Evolutionary conservation across 2,888 invertebrate species (phyloP), one percentile per base, ranked within the genome.

Genomic region (Stenoptilia bipunctidactyla): DNA sequence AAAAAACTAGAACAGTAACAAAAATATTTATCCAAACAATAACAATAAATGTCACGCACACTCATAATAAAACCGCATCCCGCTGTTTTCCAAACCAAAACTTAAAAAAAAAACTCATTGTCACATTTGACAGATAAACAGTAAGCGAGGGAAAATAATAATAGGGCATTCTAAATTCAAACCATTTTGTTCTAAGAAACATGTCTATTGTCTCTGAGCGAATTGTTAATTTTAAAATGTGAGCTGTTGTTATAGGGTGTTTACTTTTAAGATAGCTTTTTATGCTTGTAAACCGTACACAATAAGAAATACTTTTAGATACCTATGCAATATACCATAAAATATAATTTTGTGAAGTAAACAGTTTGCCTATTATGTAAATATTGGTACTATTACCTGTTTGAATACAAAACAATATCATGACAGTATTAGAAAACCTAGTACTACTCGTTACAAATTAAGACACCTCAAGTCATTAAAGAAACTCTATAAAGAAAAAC

Each of bases 131-230:
- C 13, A 33, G 33, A 12, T 13, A 33, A 33, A 33, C n/a, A 12
- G 13, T 33, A 12, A 13, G 13, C 33, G n/a, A 12, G 12, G 12
- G 20, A 20, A 20, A 20, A 20, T 20, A 20, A 20, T 20, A 20
- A 20, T 20, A 47, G 42, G 45, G 55, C 54, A 55, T 56, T 45
- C 50, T 47, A 39, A 51, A 66, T 66, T 66, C 66, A 66, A 62
- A 70, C 71, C 65, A 66, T 59, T 58, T 50, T 55, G 58, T 59
- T 72, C 72, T 61, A 34, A 55, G 73, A 74, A 74, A 45, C 48
- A 48, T 45, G 41, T 45, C 49, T 50, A 61, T 69, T 69, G 64
- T 65, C 58, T 65, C 52, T 44, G 56, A 51, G 53, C 52, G 54
- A 58, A 59, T 62, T 54, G 51, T 56, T 63, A 61, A 64, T 64